A percentile compares a stretch with the other conserved stretches of the same genome.
phyloP scores from a whole-genome alignment of 2,113 vertebrate genomes.

The Odontophorus gujanensis region DNA sequence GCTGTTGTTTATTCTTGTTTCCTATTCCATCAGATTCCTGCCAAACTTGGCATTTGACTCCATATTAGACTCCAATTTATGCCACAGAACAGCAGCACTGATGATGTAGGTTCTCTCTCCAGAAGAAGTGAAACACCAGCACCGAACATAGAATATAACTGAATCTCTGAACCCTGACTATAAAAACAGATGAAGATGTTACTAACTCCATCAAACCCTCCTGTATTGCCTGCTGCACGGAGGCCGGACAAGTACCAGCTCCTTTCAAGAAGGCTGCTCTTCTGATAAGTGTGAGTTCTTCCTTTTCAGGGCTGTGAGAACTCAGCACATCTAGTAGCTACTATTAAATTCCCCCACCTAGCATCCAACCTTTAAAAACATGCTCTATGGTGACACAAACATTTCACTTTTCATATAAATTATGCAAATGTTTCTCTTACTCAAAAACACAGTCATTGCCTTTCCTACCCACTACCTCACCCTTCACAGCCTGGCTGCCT shows the following conservation, averaged over 20 bases:
- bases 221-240: not conserved
- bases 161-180: not conserved
- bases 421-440: accelerated
- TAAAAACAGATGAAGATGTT: not conserved
- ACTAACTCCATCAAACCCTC: not conserved
- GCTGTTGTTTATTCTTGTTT: constrained; percentile 64
- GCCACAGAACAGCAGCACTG: not conserved
- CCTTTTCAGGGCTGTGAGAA: not conserved
- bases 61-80: not conserved
- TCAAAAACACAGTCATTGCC: not conserved
- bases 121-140: not conserved
- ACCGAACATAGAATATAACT: not conserved
- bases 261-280: not conserved
- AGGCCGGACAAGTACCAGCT: accelerated
- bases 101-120: not conserved
- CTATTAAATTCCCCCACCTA: not conserved
- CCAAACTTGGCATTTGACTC: constrained; percentile 40
- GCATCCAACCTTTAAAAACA: not conserved
- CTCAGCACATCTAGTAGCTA: not conserved
- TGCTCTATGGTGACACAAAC: not conserved
- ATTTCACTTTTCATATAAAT: accelerated
- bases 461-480: not conserved
- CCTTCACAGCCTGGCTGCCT: not conserved
- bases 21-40: constrained; percentile 33
- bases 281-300: not conserved